Evolutionary conservation across 2,113 vertebrate species (phyloP).

Genomic region (Amphiprion ocellaris): DNA sequence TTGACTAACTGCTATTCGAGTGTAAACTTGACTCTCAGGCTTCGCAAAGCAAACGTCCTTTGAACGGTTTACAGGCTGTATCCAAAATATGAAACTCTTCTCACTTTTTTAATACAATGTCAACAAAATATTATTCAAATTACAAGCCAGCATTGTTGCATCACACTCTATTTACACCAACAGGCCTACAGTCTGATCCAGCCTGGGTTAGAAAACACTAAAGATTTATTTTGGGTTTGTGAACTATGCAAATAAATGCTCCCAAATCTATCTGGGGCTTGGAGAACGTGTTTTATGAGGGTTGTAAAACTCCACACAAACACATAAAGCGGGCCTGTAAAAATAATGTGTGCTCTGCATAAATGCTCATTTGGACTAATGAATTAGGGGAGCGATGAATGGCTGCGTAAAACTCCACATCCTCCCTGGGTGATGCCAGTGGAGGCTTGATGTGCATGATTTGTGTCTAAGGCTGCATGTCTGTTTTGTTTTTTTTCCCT

Average conservation of each 20-base stretch:
- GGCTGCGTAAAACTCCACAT: slow-evolving; percentile 68
- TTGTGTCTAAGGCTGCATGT: slow-evolving; percentile 18
- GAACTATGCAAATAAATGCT: slow-evolving; percentile 84
- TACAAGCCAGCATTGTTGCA: slow-evolving; percentile 37
- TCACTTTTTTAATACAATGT: slow-evolving; percentile 23
- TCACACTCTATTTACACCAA: slow-evolving; percentile 33
- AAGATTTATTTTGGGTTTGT: slow-evolving; percentile 81
- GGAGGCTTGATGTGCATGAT: slow-evolving; percentile 32
- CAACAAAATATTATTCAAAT: slow-evolving; percentile 47
- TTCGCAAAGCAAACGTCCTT: not conserved
- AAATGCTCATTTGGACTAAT: slow-evolving; percentile 85
- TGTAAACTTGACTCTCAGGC: not conserved
- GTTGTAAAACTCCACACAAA: slow-evolving; percentile 84
- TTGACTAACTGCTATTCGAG: not conserved
- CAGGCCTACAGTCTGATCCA: slow-evolving; percentile 31
- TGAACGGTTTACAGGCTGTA: not conserved
- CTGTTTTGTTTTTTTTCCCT: not conserved
- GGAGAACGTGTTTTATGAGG: slow-evolving; percentile 82
- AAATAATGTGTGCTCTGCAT: slow-evolving; percentile 82
- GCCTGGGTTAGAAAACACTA: slow-evolving; percentile 54
- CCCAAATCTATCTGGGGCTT: slow-evolving; percentile 81
- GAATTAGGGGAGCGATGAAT: slow-evolving; percentile 80
- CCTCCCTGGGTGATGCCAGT: slow-evolving; percentile 62
- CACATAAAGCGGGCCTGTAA: slow-evolving; percentile 83
- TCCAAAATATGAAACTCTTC: slow-evolving; percentile 23